Conservation (phyloP, 2,113 vertebrate species). For the Calcarius ornatus region DNA sequence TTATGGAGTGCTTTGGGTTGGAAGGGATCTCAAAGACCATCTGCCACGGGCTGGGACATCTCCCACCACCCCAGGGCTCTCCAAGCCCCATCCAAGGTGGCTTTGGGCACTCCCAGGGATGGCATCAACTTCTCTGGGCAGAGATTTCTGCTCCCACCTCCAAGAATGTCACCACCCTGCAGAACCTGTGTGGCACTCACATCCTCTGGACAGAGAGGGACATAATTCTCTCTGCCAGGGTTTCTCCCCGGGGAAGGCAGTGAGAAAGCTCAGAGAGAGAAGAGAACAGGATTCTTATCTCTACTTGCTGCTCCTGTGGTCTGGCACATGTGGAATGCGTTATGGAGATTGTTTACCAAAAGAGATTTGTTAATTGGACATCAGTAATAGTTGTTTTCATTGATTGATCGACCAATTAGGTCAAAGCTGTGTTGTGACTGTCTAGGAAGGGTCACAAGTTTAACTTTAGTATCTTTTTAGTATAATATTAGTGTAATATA, state of each 20-base stretch:
- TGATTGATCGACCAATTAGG: neutral
- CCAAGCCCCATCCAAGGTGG: rapidly evolving
- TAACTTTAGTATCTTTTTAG: neutral
- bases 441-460: neutral
- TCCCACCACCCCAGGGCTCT: neutral
- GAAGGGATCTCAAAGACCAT: neutral
- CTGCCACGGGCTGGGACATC: neutral
- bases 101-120: neutral
- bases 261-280: neutral
- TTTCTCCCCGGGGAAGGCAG: neutral
- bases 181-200: neutral
- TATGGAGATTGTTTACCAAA: neutral
- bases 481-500: neutral
- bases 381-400: neutral
- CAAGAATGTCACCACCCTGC: rapidly evolving
- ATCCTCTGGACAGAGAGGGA: neutral
- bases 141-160: neutral
- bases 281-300: neutral
- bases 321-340: neutral
- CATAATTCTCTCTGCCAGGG: too few relatives aligned
- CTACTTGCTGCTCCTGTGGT: too few relatives aligned
- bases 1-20: neutral
- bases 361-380: neutral
- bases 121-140: neutral
- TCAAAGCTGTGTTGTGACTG: neutral